phyloP scores from a whole-genome alignment of 2,113 vertebrate genomes.

The Mustela lutreola region DNA sequence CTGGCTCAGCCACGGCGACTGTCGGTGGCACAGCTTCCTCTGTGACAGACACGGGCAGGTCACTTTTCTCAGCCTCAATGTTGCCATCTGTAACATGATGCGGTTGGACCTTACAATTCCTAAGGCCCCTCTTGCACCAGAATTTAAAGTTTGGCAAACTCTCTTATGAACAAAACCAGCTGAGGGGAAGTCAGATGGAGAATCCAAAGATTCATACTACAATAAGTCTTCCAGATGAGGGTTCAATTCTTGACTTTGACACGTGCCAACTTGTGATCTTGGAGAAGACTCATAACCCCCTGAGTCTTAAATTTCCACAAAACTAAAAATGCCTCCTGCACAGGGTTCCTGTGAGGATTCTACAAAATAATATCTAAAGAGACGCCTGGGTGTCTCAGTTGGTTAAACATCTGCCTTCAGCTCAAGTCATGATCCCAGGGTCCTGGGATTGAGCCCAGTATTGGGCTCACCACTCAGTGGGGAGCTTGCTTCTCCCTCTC shows the following conservation, averaged over 20 bases:
- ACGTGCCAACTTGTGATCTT: background rate
- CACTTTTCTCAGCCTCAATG: background rate
- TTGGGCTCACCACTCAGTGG: background rate
- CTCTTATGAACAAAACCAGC: slow-evolving; percentile 14
- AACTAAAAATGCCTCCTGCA: background rate
- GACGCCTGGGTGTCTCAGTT: background rate
- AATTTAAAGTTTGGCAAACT: background rate
- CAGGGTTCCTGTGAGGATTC: background rate
- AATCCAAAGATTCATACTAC: background rate
- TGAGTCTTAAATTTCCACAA: background rate
- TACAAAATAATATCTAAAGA: background rate
- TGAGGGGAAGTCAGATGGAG: background rate
- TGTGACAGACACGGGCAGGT: background rate
- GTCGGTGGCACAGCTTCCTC: background rate
- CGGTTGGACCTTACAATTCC: background rate
- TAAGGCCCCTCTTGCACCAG: background rate
- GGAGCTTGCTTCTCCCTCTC: background rate
- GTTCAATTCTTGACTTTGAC: background rate
- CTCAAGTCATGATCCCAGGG: background rate
- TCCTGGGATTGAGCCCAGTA: background rate
- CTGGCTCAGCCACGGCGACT: background rate
- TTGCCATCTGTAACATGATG: background rate
- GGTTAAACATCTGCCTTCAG: background rate
- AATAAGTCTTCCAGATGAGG: background rate
- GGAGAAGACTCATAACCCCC: background rate